Base-by-base conservation (phyloP, 2,888 invertebrate genomes). In the Idaea straminata region DNA sequence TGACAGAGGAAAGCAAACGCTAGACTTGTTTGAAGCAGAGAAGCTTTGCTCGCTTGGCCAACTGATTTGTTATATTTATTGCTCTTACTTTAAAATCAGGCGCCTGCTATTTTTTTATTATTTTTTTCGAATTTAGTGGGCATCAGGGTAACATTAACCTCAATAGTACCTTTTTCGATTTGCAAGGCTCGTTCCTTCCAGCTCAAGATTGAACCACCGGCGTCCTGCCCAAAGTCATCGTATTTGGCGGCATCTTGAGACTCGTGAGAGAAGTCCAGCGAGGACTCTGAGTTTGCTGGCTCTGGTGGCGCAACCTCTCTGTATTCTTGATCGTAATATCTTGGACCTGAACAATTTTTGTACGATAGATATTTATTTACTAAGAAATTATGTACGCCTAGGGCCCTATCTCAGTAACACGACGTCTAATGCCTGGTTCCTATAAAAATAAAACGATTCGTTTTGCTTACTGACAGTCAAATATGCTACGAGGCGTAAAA, bases 141-240 rank as follows among this genome's bases (percentile, higher is more conserved):
- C 25, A n/a, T n/a, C n/a, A 25, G 25, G 25, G 25, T 25, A 25
- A 25, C 25, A 2, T 25, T 25, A 25, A 25, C 25, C 25, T 3
- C 25, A 25, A 25, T 25, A 25, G 25, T 65, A 94, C 94, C 94
- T 91, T 94, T 94, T 81, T 95, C 95, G 68, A 94, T 89, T 82
- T 95, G 95, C 74, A 94, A 72, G 1, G 95, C 94, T 61, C 94
- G 87, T 70, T 94, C 94, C 74, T 94, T 94, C 94, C 95, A 94
- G 57, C 91, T 90, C 36, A 80, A 66, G 7, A 80, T 69, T 5
- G 25, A 1, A 3, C 25, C 25, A 25, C 47, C 47, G n/a, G 74
- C 63, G 3, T 88, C 89, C 5, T 85, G 83, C 15, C 76, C 82
- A 15, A 74, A 73, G 5, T 83, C 83, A 1, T 80, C 76, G 63